A percentile compares a stretch with the other conserved stretches of the same genome.
Evolutionary conservation across 2,797 vertebrate species (phyloP).

Genomic region (Spinus pinus): DNA sequence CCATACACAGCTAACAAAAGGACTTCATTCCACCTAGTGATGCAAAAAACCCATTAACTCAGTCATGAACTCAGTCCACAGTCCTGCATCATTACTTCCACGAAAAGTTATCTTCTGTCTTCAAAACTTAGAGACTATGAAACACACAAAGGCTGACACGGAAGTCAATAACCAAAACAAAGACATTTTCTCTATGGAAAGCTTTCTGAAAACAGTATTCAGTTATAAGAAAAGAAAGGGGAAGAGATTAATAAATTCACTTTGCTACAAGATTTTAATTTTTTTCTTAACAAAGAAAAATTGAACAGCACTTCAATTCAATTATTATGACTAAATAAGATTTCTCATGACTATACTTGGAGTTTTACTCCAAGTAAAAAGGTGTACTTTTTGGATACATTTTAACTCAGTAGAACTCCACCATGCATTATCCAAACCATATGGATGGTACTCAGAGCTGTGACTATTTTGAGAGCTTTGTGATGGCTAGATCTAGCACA

Average conservation of each 20-base stretch:
- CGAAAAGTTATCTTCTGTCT: conserved; percentile 46
- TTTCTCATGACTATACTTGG: neutral
- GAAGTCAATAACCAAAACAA: conserved; percentile 49
- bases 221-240: neutral
- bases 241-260: neutral
- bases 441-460: conserved; percentile 31
- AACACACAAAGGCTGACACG: conserved; percentile 51
- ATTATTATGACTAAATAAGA: conserved; percentile 30
- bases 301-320: conserved; percentile 31
- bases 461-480: conserved; percentile 50
- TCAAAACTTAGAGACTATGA: conserved; percentile 41
- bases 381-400: conserved; percentile 29
- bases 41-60: neutral
- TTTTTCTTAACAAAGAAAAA: conserved; percentile 46
- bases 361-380: neutral
- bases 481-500: conserved; percentile 40
- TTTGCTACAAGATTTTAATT: neutral
- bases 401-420: conserved; percentile 35
- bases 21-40: neutral
- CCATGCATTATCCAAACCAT: conserved; percentile 63
- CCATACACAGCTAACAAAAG: neutral
- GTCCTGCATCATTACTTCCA: neutral
- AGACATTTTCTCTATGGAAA: conserved; percentile 10
- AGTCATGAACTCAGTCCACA: conserved; percentile 15
- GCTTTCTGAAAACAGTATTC: neutral